Base-by-base conservation (phyloP, 2,797 vertebrate genomes). In the Thaleichthys pacificus region DNA sequence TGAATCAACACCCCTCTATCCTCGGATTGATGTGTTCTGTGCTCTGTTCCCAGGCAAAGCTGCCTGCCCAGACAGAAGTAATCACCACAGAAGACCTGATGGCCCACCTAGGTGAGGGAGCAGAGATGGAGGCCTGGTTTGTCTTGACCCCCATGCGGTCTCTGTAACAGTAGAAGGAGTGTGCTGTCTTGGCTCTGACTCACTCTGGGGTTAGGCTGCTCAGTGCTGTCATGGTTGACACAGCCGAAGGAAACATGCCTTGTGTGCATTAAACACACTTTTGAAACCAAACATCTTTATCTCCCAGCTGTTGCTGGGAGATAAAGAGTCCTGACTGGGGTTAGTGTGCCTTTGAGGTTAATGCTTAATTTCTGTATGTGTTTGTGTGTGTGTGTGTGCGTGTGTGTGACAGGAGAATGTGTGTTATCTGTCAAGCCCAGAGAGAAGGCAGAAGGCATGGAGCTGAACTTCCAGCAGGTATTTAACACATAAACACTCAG, bases 401-500 rank as follows among this genome's bases (percentile, higher is more conserved):
- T 84, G 17, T 74, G 28, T 56, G 9, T 72, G 70, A 1, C 57
- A 97, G 97, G 97, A 47, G 95, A 99, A 72, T 97, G 96, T 77
- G 94, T 99, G 80, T 78, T 99, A 78, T 95, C 94, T 68, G 94
- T 96, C 70, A 93, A 94, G 19, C 96, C 96, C 0, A 89, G 93
- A 75, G 94, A 97, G 80, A 94, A 94, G 2, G 88, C 94, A 0
- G 93, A 96, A n/a, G 96, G 90, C 32, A 94, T 97, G 86, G 96
- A 97, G 88, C 95, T 99, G 7, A 99, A 98, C 82, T 99, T 99
- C 86, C 96, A 99, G 75, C 97, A 97, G 95, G 97, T 98, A 68
- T 82, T 67, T 26, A 21, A 28, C 19, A 30, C 35, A n/a, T 17
- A 24, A 32, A 58, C 30, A 47, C 32, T 26, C 19, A 9, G 14